Percentiles rank a stretch among this genome's conserved stretches.
These are phyloP conservation scores for Brachylomia viminalis DNA, from an alignment of 2,888 invertebrate species.

Conservation along the genomic window DNA sequence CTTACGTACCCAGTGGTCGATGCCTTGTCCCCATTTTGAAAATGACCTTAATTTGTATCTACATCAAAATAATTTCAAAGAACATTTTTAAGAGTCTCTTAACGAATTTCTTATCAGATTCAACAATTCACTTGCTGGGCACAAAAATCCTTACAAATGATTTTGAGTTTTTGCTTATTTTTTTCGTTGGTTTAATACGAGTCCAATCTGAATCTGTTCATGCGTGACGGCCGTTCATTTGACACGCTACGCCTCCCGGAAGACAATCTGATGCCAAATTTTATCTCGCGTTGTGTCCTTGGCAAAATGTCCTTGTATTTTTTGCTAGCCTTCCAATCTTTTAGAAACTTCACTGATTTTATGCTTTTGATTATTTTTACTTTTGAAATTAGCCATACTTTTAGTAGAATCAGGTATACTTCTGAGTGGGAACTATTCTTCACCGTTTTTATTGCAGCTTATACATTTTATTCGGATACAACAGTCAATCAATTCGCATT, in stretches of 20 bases:
- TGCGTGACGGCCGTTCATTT: constrained; percentile 63
- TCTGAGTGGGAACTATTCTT: background rate
- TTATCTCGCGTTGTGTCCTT: constrained; percentile 48
- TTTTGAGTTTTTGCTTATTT: constrained; percentile 47
- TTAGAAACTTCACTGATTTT: constrained; percentile 7
- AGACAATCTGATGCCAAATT: constrained; percentile 51
- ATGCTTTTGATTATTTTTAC: background rate
- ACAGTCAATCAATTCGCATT: background rate
- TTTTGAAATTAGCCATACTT: background rate
- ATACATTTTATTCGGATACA: background rate
- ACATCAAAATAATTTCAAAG: background rate
- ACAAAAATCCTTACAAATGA: constrained; percentile 49
- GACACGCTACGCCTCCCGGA: constrained; percentile 63
- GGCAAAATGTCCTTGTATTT: constrained; percentile 29
- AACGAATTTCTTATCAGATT: constrained; percentile 45
- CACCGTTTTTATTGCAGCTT: background rate
- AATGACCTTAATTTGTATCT: background rate
- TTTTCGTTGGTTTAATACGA: constrained; percentile 44
- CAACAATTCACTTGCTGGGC: constrained; percentile 25
- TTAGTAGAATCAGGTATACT: background rate
- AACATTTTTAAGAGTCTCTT: constrained; percentile 15
- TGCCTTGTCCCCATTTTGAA: background rate
- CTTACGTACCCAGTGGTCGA: background rate
- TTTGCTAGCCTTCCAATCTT: background rate
- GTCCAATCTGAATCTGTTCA: constrained; percentile 58